These are phyloP conservation scores for Prietella phreatophila DNA, from an alignment of 2,113 vertebrate species.

Conservation along the genomic window DNA sequence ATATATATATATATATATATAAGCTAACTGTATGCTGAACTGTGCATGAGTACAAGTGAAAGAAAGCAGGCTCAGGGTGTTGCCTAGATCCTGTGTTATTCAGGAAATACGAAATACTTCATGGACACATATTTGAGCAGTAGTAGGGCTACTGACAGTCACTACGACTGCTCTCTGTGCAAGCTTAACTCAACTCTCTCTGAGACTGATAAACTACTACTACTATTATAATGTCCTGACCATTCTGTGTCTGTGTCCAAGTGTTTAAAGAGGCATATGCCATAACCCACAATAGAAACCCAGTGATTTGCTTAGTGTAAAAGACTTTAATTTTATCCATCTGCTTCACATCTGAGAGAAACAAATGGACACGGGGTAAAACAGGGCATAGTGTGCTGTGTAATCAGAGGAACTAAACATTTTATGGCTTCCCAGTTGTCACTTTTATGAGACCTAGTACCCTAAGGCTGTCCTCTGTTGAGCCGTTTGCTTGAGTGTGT, in stretches of 20 bases:
- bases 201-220: neutral
- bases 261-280: neutral
- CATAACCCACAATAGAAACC: neutral
- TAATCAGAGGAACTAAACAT: neutral
- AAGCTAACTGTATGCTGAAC: neutral
- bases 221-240: neutral
- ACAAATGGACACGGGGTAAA: neutral
- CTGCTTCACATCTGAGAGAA: neutral
- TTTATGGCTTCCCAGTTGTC: neutral
- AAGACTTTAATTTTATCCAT: conserved; percentile 11
- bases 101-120: conserved; percentile 35
- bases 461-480: neutral
- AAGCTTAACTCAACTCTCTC: neutral
- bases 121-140: conserved; percentile 15
- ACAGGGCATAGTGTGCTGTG: neutral
- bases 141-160: neutral
- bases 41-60: neutral
- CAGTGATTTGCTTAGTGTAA: neutral
- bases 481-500: neutral
- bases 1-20: too few species aligned
- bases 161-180: neutral
- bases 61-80: conserved; percentile 24
- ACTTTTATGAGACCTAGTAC: neutral
- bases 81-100: conserved; percentile 30
- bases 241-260: neutral